These are phyloP conservation scores for Donacobius atricapilla DNA, from an alignment of 2,113 vertebrate genomes.

Conservation along the genomic window DNA sequence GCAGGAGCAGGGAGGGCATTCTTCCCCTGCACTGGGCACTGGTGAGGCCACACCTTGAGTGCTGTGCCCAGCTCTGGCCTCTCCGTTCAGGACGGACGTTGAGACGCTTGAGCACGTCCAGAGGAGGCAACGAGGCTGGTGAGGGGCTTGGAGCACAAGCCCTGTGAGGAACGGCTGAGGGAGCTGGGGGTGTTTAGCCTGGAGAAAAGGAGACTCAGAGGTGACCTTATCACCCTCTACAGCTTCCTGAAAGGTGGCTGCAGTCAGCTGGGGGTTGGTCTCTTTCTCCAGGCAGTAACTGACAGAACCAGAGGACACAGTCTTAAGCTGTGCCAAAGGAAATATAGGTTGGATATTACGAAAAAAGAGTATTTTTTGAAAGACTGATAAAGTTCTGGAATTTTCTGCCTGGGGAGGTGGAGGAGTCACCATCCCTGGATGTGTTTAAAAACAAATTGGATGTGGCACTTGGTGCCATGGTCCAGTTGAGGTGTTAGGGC, in stretches of 20 bases:
- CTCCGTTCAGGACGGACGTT: background rate
- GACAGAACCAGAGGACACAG: background rate
- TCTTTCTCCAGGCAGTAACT: background rate
- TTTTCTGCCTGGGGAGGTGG: accelerated
- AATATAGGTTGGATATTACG: background rate
- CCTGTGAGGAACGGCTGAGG: background rate
- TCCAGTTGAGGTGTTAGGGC: background rate
- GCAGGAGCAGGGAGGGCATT: background rate
- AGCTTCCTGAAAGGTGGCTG: background rate
- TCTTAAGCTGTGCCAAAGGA: background rate
- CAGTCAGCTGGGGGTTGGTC: background rate
- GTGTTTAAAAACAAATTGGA: background rate
- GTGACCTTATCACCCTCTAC: background rate
- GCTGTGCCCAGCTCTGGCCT: background rate
- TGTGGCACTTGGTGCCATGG: background rate
- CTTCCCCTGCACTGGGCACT: background rate
- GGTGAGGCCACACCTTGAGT: background rate
- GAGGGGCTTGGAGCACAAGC: background rate
- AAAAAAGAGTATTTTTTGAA: background rate
- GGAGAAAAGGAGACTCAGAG: background rate
- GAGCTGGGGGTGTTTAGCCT: background rate
- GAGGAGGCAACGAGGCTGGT: background rate
- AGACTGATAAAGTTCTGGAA: background rate
- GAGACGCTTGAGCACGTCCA: accelerated
- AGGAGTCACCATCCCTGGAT: background rate